These are phyloP conservation scores for Lycopodina hypogea DNA, from an alignment of 37 sponge, comb jelly and placozoan species.

Conservation along the genomic window DNA sequence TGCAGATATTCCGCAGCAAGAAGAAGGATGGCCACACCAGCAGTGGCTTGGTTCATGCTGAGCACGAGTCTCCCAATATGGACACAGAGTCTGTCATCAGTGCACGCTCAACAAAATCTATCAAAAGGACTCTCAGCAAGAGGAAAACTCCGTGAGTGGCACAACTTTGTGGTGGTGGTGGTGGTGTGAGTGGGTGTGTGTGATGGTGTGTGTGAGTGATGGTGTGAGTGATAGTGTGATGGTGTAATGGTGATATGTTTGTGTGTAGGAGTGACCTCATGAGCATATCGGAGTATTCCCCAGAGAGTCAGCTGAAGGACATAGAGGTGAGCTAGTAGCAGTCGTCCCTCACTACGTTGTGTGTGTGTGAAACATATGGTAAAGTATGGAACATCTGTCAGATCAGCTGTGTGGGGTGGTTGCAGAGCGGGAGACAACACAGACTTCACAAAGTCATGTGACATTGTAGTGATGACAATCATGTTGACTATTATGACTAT, in stretches of 20 bases:
- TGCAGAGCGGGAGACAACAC: too few relatives aligned
- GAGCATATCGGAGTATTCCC: slow-evolving; percentile 53
- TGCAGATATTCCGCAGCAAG: too few relatives aligned
- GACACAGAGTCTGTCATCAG: slow-evolving; percentile 40
- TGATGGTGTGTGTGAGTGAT: slow-evolving; percentile 23
- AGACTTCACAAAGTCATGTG: too few relatives aligned
- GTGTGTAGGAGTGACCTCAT: slow-evolving; percentile 48
- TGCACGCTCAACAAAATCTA: neutral
- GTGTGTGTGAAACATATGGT: too few relatives aligned
- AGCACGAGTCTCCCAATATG: slow-evolving; percentile 5
- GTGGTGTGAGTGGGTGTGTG: neutral
- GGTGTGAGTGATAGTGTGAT: slow-evolving; percentile 13
- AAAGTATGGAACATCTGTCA: too few relatives aligned
- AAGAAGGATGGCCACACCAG: slow-evolving; percentile 13
- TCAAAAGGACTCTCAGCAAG: slow-evolving; percentile 21
- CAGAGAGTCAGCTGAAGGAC: slow-evolving; percentile 22
- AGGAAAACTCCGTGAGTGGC: slow-evolving; percentile 32
- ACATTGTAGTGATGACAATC: too few relatives aligned
- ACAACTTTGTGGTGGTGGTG: too few relatives aligned
- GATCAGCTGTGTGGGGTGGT: too few relatives aligned
- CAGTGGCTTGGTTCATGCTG: neutral
- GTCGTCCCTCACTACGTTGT: neutral
- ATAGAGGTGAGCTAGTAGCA: slow-evolving; percentile 21
- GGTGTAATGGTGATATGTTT: neutral
- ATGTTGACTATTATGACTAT: too few relatives aligned